These are phyloP conservation scores for Climacteris rufus DNA, from an alignment of 2,113 vertebrate species.

Conservation along the genomic window DNA sequence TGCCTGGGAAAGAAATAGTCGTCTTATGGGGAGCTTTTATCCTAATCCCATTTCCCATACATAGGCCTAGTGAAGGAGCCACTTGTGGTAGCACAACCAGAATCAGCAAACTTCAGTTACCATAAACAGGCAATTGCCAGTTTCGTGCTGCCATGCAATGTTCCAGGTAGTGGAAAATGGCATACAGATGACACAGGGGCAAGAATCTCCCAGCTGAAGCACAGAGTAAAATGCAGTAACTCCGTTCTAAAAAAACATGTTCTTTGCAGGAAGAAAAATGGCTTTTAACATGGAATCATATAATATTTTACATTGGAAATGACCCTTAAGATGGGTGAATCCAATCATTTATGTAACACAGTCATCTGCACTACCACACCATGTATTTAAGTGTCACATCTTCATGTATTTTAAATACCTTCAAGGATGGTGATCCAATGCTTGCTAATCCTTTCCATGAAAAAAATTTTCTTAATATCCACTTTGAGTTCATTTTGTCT, in stretches of 20 bases:
- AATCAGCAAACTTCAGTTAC: background rate
- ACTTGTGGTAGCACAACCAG: background rate
- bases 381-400: background rate
- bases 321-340: background rate
- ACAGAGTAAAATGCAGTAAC: background rate
- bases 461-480: background rate
- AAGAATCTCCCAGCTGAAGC: background rate
- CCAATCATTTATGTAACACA: background rate
- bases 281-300: background rate
- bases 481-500: background rate
- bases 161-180: background rate
- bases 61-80: background rate
- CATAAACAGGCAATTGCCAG: background rate
- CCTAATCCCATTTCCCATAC: background rate
- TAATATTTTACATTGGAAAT: background rate
- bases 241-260: fast-evolving
- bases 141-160: background rate
- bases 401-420: background rate
- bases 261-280: background rate
- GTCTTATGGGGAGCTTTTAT: background rate
- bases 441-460: background rate
- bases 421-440: background rate
- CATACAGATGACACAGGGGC: background rate
- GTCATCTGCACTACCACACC: too few relatives aligned
- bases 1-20: background rate